These are phyloP conservation scores for Drosophila azteca DNA, from an alignment of 1,140 invertebrate genomes.

Conservation along the genomic window DNA sequence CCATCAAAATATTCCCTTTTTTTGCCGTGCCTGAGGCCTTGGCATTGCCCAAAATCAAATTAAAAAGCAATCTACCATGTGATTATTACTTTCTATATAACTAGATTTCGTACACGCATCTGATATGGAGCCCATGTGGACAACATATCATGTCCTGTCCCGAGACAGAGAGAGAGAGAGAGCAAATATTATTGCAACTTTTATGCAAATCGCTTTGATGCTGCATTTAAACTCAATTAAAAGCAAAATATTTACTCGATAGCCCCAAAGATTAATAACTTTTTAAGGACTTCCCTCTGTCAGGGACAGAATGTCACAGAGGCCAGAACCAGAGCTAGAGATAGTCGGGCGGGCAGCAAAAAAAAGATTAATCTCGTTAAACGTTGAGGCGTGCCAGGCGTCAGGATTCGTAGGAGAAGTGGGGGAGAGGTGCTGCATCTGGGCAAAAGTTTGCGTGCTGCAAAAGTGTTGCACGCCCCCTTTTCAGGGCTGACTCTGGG, in stretches of 20 bases:
- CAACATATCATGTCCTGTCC: slow-evolving; percentile 1
- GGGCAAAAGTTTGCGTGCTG: slow-evolving; percentile 52
- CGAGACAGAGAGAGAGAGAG: background rate
- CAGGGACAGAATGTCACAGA: slow-evolving; percentile 15
- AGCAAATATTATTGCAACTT: slow-evolving; percentile 31
- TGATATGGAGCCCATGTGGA: background rate
- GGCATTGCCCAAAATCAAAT: slow-evolving; percentile 60
- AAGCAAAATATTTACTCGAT: slow-evolving; percentile 76
- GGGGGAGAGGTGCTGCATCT: slow-evolving; percentile 19
- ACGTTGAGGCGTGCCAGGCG: slow-evolving; percentile 63
- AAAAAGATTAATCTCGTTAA: slow-evolving; percentile 75
- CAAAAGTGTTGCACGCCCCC: slow-evolving; percentile 67
- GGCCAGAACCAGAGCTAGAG: background rate
- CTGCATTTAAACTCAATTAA: slow-evolving; percentile 70
- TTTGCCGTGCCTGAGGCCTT: background rate
- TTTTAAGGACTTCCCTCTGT: slow-evolving; percentile 52
- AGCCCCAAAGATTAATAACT: slow-evolving; percentile 70
- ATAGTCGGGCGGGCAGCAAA: slow-evolving; percentile 25
- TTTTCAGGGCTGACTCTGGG: slow-evolving; percentile 21
- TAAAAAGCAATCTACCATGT: slow-evolving; percentile 77
- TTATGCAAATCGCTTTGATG: slow-evolving; percentile 66
- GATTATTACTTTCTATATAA: slow-evolving; percentile 62
- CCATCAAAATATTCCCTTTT: background rate
- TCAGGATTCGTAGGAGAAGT: background rate
- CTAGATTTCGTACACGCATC: background rate